Conservation (phyloP, 1,140 invertebrate species). For the Camponotus floridanus region DNA sequence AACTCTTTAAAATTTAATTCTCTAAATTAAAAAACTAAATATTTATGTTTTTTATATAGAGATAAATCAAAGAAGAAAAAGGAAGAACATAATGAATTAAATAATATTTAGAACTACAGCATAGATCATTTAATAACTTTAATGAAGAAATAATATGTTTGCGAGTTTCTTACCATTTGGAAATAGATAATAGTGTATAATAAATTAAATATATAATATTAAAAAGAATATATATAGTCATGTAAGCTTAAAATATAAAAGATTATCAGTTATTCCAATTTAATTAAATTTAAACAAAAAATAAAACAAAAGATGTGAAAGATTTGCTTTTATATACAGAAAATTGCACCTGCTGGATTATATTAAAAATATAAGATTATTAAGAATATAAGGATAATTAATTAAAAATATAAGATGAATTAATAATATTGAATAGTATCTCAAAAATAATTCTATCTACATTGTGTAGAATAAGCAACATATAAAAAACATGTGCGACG, state of each 20-base stretch:
- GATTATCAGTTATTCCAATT: background rate
- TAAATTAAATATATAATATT: too few species aligned
- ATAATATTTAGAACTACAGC: background rate
- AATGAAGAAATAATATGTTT: background rate
- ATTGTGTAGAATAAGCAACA: conserved; percentile 1
- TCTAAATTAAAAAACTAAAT: background rate
- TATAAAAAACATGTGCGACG: background rate
- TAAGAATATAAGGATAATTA: conserved; percentile 7
- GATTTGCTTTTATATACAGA: background rate
- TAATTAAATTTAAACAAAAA: background rate
- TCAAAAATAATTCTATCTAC: background rate
- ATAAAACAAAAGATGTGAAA: background rate
- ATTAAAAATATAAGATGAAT: conserved; percentile 3
- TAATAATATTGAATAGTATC: background rate
- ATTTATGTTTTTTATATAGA: background rate
- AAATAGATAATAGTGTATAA: background rate
- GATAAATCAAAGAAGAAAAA: background rate
- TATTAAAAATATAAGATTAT: conserved; percentile 7
- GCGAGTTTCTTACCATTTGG: conserved; percentile 1
- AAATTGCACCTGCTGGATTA: conserved; percentile 12
- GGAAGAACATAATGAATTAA: background rate
- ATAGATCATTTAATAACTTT: too few species aligned
- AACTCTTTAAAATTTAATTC: background rate
- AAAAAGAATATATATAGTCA: background rate
- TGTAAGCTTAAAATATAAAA: conserved; percentile 15